These are phyloP conservation scores for Cyanistes caeruleus DNA, from an alignment of 2,113 vertebrate species.

Conservation along the genomic window DNA sequence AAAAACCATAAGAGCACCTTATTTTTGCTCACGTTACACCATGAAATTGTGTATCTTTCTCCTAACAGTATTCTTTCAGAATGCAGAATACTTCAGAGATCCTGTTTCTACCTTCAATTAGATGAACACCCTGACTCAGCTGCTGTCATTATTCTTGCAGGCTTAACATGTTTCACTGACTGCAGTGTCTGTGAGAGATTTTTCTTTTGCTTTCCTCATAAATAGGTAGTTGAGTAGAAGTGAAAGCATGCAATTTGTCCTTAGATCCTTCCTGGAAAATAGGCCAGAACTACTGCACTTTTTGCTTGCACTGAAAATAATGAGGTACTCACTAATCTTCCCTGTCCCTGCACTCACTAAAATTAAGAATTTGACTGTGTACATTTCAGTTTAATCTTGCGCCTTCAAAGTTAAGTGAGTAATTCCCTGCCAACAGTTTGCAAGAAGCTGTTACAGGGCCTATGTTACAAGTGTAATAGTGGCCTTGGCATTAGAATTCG, in stretches of 20 bases:
- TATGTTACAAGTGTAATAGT: neutral
- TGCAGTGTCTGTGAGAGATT: neutral
- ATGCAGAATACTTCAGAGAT: neutral
- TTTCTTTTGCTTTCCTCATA: neutral
- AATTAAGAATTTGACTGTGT: neutral
- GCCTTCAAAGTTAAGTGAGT: neutral
- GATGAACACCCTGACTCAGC: neutral
- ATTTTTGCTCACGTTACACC: fast-evolving
- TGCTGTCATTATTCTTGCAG: neutral
- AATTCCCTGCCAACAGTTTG: neutral
- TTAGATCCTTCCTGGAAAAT: neutral
- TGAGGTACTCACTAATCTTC: neutral
- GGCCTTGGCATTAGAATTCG: neutral
- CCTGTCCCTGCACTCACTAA: neutral
- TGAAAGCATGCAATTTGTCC: neutral
- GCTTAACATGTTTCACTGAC: neutral
- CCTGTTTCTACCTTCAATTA: neutral
- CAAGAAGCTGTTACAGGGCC: neutral
- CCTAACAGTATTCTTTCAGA: neutral
- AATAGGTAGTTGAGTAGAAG: neutral
- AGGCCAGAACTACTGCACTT: neutral
- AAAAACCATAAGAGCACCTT: neutral
- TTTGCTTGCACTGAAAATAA: neutral
- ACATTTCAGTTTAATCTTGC: neutral
- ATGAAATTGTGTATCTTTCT: neutral